A percentile compares a stretch with the other conserved stretches of the same genome.
Conservation (phyloP, 2,113 vertebrate genomes). For the Etia nguti region DNA sequence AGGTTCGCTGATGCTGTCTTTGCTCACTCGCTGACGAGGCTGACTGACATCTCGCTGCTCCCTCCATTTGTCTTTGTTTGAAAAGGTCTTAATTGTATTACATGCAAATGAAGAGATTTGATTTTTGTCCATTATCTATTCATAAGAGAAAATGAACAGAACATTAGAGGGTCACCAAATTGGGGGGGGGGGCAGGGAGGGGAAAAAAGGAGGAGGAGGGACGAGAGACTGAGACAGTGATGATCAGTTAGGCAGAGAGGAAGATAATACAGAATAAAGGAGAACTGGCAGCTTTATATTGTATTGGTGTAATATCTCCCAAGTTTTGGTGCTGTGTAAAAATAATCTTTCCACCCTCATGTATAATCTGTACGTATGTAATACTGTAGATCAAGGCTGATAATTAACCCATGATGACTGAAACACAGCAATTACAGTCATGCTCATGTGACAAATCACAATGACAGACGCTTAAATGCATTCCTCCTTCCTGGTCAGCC, state of each 20-base stretch:
- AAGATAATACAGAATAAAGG: background rate
- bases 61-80: slow-evolving; percentile 97
- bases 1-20: slow-evolving; percentile 81
- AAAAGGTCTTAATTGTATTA: slow-evolving; percentile 98
- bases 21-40: slow-evolving; percentile 85
- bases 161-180: slow-evolving; percentile 91
- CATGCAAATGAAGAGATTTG: slow-evolving; percentile 99
- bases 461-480: slow-evolving; percentile 46
- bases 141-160: slow-evolving; percentile 97
- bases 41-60: slow-evolving; percentile 92
- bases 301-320: background rate
- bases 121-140: slow-evolving; percentile 96
- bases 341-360: background rate
- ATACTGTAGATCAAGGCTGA: slow-evolving; percentile 32
- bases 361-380: background rate
- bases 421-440: slow-evolving; percentile 64
- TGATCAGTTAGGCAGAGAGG: slow-evolving; percentile 7
- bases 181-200: slow-evolving; percentile 69
- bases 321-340: background rate
- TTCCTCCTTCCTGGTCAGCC: slow-evolving; percentile 13
- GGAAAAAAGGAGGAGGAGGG: slow-evolving; percentile 73
- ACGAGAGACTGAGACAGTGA: slow-evolving; percentile 35
- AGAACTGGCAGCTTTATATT: background rate
- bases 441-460: slow-evolving; percentile 61
- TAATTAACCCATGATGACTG: slow-evolving; percentile 66